Evolutionary conservation across 2,888 invertebrate species (phyloP).

Genomic region (Thymelicus acteon): DNA sequence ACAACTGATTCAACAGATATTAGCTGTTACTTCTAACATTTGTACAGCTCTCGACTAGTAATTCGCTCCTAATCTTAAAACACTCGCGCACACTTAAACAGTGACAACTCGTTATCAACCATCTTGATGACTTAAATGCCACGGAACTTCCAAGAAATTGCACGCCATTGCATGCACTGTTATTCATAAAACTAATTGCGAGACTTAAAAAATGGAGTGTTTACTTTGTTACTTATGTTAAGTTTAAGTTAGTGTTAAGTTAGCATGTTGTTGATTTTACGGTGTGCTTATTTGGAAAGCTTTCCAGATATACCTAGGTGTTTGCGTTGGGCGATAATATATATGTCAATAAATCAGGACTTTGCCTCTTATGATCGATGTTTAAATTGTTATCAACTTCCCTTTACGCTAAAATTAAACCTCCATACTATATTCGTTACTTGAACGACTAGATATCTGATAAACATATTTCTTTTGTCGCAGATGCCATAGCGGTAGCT

Average conservation of each 20-base stretch:
- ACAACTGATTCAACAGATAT: constrained; percentile 5
- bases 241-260: too few relatives aligned
- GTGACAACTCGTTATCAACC: constrained; percentile 16
- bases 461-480: constrained; percentile 5
- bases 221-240: neutral
- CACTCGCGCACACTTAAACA: constrained; percentile 12
- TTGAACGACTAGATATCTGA: too few relatives aligned
- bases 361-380: too few relatives aligned
- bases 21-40: constrained; percentile 8
- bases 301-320: too few relatives aligned
- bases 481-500: constrained; percentile 71
- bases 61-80: constrained; percentile 5
- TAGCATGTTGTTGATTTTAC: too few relatives aligned
- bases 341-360: too few relatives aligned
- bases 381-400: too few relatives aligned
- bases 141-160: constrained; percentile 18
- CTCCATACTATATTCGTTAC: too few relatives aligned
- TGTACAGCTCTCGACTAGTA: constrained; percentile 4
- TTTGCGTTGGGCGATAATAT: too few relatives aligned
- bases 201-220: neutral
- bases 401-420: too few relatives aligned
- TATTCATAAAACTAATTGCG: constrained; percentile 21
- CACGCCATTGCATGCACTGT: constrained; percentile 15
- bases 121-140: constrained; percentile 30
- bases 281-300: too few relatives aligned